A percentile compares a stretch with the other conserved stretches of the same genome.
These are phyloP conservation scores for Darevskia nairensis DNA, from an alignment of 2,797 vertebrate species.

Conservation along the genomic window DNA sequence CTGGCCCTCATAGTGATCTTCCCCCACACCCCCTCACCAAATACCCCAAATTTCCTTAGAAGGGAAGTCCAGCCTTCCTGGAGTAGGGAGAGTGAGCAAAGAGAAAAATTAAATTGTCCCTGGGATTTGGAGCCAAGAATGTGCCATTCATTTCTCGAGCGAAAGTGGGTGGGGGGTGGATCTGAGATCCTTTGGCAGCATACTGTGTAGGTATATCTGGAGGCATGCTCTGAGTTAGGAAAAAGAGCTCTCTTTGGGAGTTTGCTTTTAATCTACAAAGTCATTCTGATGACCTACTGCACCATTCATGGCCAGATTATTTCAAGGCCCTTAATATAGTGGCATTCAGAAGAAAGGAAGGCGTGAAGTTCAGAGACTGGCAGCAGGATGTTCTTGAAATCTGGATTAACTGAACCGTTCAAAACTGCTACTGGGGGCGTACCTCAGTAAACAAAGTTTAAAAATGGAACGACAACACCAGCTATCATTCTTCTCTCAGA, in stretches of 20 bases:
- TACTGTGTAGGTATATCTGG: background rate
- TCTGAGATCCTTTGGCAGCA: background rate
- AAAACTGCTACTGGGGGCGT: constrained; percentile 2
- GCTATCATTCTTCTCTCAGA: background rate
- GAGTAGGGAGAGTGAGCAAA: background rate
- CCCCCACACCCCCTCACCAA: background rate
- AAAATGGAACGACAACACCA: background rate
- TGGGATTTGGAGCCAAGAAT: background rate
- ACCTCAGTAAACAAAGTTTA: constrained; percentile 23
- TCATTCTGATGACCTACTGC: background rate
- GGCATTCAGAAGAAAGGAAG: constrained; percentile 22
- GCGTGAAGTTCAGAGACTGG: constrained; percentile 6
- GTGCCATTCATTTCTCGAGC: background rate
- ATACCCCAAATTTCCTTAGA: background rate
- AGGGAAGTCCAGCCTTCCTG: background rate
- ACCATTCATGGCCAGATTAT: background rate
- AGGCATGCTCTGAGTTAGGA: background rate
- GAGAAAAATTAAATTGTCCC: background rate
- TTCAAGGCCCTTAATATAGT: constrained; percentile 4
- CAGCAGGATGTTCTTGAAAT: constrained; percentile 6
- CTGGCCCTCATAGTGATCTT: background rate
- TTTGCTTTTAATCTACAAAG: background rate
- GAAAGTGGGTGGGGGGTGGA: background rate
- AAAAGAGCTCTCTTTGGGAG: background rate
- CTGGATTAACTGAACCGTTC: constrained; percentile 8